Evolutionary conservation across 2,888 invertebrate genomes (phyloP).

Genomic region (Junonia oenone): DNA sequence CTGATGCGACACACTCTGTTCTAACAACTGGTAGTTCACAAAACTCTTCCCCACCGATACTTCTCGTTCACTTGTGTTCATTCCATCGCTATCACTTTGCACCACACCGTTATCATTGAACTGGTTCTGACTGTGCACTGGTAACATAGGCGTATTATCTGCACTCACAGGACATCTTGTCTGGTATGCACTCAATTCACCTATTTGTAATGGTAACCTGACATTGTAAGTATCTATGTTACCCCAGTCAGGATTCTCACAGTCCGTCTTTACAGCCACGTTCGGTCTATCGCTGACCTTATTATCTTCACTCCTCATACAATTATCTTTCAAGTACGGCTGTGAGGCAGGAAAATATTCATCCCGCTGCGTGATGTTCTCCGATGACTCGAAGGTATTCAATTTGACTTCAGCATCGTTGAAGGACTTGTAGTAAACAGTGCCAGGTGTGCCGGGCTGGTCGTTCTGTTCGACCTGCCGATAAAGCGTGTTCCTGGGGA

Average conservation of each 20-base stretch:
- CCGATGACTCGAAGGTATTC: slow-evolving; percentile 43
- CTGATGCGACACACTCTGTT: slow-evolving; percentile 75
- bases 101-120: slow-evolving; percentile 57
- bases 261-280: slow-evolving; percentile 47
- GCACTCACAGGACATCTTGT: slow-evolving; percentile 49
- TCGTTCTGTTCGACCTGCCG: slow-evolving; percentile 46
- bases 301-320: slow-evolving; percentile 46
- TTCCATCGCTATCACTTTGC: slow-evolving; percentile 46
- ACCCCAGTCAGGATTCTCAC: slow-evolving; percentile 34
- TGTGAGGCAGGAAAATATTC: slow-evolving; percentile 51
- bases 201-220: slow-evolving; percentile 46
- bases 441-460: slow-evolving; percentile 39
- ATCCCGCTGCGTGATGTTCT: slow-evolving; percentile 43
- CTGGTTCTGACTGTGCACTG: slow-evolving; percentile 49
- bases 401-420: slow-evolving; percentile 53
- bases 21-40: slow-evolving; percentile 76
- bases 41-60: slow-evolving; percentile 59
- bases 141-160: slow-evolving; percentile 57
- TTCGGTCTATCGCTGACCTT: slow-evolving; percentile 36
- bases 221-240: slow-evolving; percentile 49
- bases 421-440: slow-evolving; percentile 55
- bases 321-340: slow-evolving; percentile 51
- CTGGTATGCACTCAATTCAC: slow-evolving; percentile 52
- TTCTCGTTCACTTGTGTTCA: slow-evolving; percentile 59
- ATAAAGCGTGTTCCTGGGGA: slow-evolving; percentile 47